A percentile compares a stretch with the other conserved stretches of the same genome.
phyloP scores from a whole-genome alignment of 2,888 invertebrate genomes.

The Abrostola tripartita region DNA sequence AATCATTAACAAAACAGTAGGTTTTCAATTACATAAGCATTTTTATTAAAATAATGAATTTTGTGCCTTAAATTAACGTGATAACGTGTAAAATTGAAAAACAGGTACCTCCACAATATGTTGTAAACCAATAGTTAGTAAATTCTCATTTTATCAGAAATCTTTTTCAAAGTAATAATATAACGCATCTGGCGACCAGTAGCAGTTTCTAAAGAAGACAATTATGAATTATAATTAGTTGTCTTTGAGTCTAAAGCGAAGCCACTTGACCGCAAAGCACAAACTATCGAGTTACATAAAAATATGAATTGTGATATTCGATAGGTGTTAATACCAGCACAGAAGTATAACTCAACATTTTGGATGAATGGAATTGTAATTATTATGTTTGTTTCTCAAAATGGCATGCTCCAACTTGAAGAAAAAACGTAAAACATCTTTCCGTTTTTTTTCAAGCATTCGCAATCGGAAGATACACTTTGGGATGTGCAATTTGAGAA shows the following conservation, averaged over 20 bases:
- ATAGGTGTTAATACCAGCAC: constrained; percentile 61
- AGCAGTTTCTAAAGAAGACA: constrained; percentile 65
- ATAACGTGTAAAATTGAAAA: not conserved
- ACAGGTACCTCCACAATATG: not conserved
- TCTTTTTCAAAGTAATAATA: constrained; percentile 17
- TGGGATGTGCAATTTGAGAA: constrained; percentile 85
- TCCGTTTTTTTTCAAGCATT: constrained; percentile 54
- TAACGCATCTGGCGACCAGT: constrained; percentile 68
- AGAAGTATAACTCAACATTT: constrained; percentile 22
- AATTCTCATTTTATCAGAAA: not conserved
- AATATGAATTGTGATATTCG: constrained; percentile 76
- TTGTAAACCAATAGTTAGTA: not conserved
- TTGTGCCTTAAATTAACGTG: not conserved
- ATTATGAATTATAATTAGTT: constrained; percentile 73
- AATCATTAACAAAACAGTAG: no score
- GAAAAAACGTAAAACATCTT: constrained; percentile 50
- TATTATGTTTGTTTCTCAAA: constrained; percentile 44
- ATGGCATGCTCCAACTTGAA: constrained; percentile 40
- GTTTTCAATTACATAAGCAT: no score
- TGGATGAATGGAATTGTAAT: constrained; percentile 49
- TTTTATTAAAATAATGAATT: no score
- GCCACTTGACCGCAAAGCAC: constrained; percentile 79
- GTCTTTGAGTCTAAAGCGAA: constrained; percentile 60
- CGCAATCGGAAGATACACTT: constrained; percentile 78
- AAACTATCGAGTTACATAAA: constrained; percentile 72